phyloP scores from a whole-genome alignment of 1,140 invertebrate genomes.

The Drosophila ercepeae region DNA sequence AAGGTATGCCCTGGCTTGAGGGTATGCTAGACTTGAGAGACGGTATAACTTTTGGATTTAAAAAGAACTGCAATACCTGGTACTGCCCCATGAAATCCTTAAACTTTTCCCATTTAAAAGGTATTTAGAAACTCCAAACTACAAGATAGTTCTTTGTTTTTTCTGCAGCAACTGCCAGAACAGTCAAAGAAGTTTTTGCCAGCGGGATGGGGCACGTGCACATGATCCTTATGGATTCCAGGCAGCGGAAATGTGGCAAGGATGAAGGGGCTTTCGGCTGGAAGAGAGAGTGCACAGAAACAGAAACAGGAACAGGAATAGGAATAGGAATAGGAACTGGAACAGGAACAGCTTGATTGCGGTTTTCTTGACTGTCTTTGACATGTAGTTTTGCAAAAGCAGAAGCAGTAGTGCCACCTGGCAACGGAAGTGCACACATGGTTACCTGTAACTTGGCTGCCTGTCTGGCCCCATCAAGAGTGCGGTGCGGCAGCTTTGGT shows the following conservation, averaged over 20 bases:
- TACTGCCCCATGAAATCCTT: no score
- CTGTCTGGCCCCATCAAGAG: conserved; percentile 1
- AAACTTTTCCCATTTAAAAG: neutral
- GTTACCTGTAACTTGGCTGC: conserved; percentile 1
- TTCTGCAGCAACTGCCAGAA: neutral
- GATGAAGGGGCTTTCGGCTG: neutral
- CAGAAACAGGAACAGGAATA: neutral
- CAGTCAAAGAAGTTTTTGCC: conserved; percentile 8
- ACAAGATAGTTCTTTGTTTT: no score
- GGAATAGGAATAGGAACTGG: conserved; percentile 2
- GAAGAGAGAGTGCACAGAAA: neutral
- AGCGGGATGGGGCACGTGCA: neutral
- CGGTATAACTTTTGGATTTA: no score
- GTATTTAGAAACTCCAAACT: neutral
- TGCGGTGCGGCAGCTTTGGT: conserved; percentile 9
- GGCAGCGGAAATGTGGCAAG: no score
- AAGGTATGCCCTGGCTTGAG: neutral
- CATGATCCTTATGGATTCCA: neutral
- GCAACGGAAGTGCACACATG: conserved; percentile 41
- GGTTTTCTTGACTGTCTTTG: conserved; percentile 61
- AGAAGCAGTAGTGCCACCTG: conserved; percentile 31
- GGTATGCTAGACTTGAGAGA: neutral
- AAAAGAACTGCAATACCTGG: no score
- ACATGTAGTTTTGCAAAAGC: conserved; percentile 37
- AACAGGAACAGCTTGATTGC: conserved; percentile 49